phyloP scores from a whole-genome alignment of 2,888 invertebrate genomes.

The Drosophila rubida region DNA sequence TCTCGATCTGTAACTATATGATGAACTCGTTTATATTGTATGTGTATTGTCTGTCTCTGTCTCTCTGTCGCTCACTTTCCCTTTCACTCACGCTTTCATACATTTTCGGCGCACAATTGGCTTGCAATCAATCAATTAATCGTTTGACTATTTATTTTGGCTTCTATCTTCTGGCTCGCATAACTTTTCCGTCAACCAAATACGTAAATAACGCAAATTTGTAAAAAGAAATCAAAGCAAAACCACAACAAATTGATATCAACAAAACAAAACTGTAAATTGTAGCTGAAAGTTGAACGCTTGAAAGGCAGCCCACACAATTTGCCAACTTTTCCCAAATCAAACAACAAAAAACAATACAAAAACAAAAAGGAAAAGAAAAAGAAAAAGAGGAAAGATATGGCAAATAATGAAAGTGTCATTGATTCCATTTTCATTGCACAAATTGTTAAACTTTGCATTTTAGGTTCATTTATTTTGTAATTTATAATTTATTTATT shows the following conservation, averaged over 20 bases:
- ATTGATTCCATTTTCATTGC: conserved; percentile 37
- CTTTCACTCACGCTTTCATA: conserved; percentile 69
- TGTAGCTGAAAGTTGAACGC: conserved; percentile 80
- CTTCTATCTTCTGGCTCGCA: conserved; percentile 61
- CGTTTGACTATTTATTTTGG: conserved; percentile 44
- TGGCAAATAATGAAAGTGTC: conserved; percentile 44
- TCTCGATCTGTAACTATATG: conserved; percentile 18
- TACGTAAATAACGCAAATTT: conserved; percentile 72
- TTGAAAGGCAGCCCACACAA: conserved; percentile 73
- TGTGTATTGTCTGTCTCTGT: conserved; percentile 37
- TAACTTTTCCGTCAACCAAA: conserved; percentile 65
- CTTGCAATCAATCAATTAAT: conserved; percentile 53
- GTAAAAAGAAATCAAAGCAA: conserved; percentile 48
- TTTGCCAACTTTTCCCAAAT: conserved; percentile 40
- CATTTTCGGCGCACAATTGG: conserved; percentile 78
- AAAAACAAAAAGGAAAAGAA: conserved; percentile 12
- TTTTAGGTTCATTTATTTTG: conserved; percentile 77
- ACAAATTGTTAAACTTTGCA: conserved; percentile 72
- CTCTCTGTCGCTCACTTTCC: conserved; percentile 53
- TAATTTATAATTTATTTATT: conserved; percentile 79
- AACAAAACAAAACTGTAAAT: conserved; percentile 57
- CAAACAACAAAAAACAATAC: no score
- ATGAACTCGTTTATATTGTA: conserved; percentile 21
- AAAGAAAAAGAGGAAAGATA: conserved; percentile 15
- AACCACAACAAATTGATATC: conserved; percentile 12